These are phyloP conservation scores for Synodontis membranacea DNA, from an alignment of 2,113 vertebrate species.

Conservation along the genomic window DNA sequence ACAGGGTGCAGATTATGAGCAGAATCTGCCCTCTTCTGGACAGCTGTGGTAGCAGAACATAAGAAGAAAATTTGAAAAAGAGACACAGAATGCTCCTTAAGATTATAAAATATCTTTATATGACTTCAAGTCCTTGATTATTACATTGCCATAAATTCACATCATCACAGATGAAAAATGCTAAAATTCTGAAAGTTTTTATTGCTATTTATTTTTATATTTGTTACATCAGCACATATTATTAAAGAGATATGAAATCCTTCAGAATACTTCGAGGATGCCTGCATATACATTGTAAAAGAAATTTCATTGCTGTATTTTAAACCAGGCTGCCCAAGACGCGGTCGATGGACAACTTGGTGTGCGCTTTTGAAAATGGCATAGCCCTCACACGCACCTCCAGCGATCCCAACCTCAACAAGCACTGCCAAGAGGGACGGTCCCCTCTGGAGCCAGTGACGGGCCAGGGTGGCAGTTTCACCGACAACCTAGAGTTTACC, in stretches of 20 bases:
- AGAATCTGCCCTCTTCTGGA: constrained; percentile 60
- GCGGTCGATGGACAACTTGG: constrained; percentile 93
- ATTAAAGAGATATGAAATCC: not conserved
- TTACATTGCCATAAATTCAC: not conserved
- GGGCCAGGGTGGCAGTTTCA: constrained; percentile 56
- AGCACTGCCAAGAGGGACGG: constrained; percentile 90
- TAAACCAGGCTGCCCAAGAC: constrained; percentile 90
- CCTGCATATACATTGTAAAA: not conserved
- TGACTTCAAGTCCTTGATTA: not conserved
- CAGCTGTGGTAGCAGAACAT: not conserved
- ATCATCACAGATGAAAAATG: not conserved
- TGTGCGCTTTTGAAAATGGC: constrained; percentile 88
- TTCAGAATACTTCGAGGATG: not conserved
- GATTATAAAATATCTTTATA: not conserved
- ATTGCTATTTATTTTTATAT: not conserved
- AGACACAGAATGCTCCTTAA: not conserved
- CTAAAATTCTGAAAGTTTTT: not conserved
- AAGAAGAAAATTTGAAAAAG: not conserved
- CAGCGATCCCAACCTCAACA: constrained; percentile 97
- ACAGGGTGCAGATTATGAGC: not conserved
- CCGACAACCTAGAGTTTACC: constrained; percentile 54
- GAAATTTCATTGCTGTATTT: not conserved
- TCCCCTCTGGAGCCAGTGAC: constrained; percentile 74
- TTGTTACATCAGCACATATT: not conserved
- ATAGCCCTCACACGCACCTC: constrained; percentile 88